phyloP scores from a whole-genome alignment of 1,140 invertebrate genomes.

The Lethocerus indicus region DNA sequence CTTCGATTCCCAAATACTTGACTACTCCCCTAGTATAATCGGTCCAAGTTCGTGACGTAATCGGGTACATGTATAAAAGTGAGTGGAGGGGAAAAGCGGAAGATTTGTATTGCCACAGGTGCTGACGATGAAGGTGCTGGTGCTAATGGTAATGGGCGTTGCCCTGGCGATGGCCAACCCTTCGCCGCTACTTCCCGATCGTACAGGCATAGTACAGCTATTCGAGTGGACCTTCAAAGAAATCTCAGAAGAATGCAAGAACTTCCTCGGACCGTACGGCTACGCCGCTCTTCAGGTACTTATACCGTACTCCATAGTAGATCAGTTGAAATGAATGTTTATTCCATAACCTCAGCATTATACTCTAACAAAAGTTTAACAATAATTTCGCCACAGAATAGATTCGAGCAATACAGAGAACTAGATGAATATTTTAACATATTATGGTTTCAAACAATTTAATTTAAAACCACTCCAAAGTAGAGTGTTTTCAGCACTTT shows the following conservation, averaged over 20 bases:
- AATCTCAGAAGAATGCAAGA: slow-evolving; percentile 66
- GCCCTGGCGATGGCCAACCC: too few relatives aligned
- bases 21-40: too few relatives aligned
- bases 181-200: too few relatives aligned
- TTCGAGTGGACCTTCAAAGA: slow-evolving; percentile 79
- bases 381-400: background rate
- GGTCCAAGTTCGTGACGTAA: too few relatives aligned
- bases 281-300: slow-evolving; percentile 62
- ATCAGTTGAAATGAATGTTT: too few relatives aligned
- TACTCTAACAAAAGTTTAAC: background rate
- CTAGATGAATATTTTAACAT: background rate
- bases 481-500: background rate
- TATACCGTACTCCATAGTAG: too few relatives aligned
- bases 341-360: background rate
- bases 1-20: too few relatives aligned
- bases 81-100: too few relatives aligned
- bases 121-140: too few relatives aligned
- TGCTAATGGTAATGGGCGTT: too few relatives aligned
- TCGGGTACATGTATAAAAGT: too few relatives aligned
- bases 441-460: background rate
- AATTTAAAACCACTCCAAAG: background rate
- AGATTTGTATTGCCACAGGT: too few relatives aligned
- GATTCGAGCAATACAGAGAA: background rate
- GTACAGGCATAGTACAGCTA: slow-evolving; percentile 58
- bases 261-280: slow-evolving; percentile 55